Percentiles rank a stretch among this genome's conserved stretches.
Conservation (phyloP, 2,113 vertebrate genomes). For the Saguinus imperator region DNA sequence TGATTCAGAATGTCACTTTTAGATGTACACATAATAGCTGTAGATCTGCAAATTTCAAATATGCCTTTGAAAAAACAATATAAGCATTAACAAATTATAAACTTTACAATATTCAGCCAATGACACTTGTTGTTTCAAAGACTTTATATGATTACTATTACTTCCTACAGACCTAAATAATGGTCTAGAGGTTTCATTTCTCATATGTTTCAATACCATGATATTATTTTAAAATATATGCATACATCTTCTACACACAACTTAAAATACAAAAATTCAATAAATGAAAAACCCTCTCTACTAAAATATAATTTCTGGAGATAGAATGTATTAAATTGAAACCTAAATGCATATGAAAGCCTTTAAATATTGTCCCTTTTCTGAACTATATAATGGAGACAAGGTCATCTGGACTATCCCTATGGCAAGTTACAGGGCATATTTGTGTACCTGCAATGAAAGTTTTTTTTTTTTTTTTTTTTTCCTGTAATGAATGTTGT, state of each 20-base stretch:
- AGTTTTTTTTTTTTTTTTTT: not conserved
- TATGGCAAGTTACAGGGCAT: not conserved
- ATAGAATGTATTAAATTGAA: not conserved
- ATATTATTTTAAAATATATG: not conserved
- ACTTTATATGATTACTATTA: not conserved
- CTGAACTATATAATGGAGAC: not conserved
- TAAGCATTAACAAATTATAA: not conserved
- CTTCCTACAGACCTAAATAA: not conserved
- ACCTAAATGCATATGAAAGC: not conserved
- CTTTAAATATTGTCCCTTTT: not conserved
- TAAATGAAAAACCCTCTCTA: not conserved
- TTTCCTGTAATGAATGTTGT: not conserved
- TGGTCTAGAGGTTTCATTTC: not conserved
- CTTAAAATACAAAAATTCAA: not conserved
- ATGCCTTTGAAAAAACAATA: not conserved
- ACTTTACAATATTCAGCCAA: not conserved
- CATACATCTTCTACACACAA: not conserved
- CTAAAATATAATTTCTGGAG: not conserved
- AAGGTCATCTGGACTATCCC: not conserved
- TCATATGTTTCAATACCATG: not conserved
- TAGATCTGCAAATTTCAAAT: not conserved
- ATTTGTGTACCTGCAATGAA: not conserved
- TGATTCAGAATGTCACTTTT: not conserved
- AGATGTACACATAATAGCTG: not conserved
- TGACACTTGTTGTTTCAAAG: not conserved